These are phyloP conservation scores for Formica aserva DNA, from an alignment of 2,888 invertebrate genomes.

Conservation along the genomic window DNA sequence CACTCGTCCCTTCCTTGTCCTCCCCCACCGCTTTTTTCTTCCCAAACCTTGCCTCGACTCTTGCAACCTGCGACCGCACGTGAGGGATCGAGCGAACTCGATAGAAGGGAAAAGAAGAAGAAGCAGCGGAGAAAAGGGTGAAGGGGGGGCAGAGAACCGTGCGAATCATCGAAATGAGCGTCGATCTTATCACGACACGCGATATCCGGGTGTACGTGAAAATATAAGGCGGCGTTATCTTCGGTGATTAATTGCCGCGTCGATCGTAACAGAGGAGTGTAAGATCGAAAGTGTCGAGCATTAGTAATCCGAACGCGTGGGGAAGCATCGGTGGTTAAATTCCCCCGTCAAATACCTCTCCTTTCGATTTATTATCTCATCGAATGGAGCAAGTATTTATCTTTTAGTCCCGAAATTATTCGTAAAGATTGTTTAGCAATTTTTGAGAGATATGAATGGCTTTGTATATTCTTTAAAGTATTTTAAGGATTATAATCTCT, in stretches of 20 bases:
- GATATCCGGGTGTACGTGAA: conserved; percentile 65
- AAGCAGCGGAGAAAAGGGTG: conserved; percentile 17
- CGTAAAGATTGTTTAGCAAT: not conserved
- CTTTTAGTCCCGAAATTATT: not conserved
- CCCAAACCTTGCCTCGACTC: conserved; percentile 60
- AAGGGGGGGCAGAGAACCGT: conserved; percentile 52
- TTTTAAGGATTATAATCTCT: not conserved
- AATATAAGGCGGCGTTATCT: conserved; percentile 61
- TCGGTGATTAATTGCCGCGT: conserved; percentile 63
- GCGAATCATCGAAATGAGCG: conserved; percentile 70
- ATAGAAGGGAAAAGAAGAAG: not conserved
- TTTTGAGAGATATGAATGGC: not conserved
- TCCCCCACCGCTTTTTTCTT: conserved; percentile 29
- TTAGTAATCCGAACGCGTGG: not conserved
- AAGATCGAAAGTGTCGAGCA: conserved; percentile 21
- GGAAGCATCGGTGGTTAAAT: conserved; percentile 4
- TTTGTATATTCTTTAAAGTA: not conserved
- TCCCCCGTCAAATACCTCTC: not conserved
- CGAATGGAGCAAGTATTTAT: not conserved
- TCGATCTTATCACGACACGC: conserved; percentile 61
- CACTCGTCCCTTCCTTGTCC: conserved; percentile 16
- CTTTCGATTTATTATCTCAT: conserved; percentile 3
- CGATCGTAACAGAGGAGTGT: conserved; percentile 55
- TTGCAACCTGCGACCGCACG: conserved; percentile 66
- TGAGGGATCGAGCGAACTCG: conserved; percentile 38